phyloP scores from a whole-genome alignment of 1,140 invertebrate species.

The Calliopsis andreniformis region DNA sequence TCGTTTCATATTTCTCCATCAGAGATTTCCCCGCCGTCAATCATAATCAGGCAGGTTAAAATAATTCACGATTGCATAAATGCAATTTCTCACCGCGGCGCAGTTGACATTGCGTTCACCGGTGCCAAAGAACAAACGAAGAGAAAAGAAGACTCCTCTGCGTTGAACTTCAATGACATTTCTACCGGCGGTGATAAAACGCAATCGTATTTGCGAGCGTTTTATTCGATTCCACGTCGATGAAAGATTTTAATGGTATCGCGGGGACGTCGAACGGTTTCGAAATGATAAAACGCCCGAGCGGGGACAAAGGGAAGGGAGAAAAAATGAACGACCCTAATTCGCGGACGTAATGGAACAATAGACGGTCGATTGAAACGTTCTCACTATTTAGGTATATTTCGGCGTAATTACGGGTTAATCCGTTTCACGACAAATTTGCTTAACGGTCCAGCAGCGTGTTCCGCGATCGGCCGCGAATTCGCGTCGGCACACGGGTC shows the following conservation, averaged over 20 bases:
- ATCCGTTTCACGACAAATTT: constrained; percentile 60
- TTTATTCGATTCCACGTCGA: neutral
- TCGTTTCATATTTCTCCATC: too few species aligned
- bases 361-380: constrained; percentile 9
- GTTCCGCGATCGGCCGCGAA: constrained; percentile 43
- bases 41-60: too few species aligned
- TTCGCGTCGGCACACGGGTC: constrained; percentile 8
- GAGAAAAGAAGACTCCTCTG: too few species aligned
- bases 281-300: neutral
- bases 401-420: constrained; percentile 50
- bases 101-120: too few species aligned
- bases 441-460: constrained; percentile 29
- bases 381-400: constrained; percentile 52
- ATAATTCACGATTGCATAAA: too few species aligned
- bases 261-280: neutral
- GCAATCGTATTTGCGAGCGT: neutral
- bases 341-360: constrained; percentile 11
- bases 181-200: too few species aligned
- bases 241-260: neutral
- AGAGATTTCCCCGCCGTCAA: too few species aligned
- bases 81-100: too few species aligned
- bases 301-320: too few species aligned
- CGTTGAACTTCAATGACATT: too few species aligned
- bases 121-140: too few species aligned
- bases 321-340: constrained; percentile 26